A percentile compares a stretch with the other conserved stretches of the same genome.
phyloP scores from a whole-genome alignment of 2,888 invertebrate species.

The Panzeria rudis region DNA sequence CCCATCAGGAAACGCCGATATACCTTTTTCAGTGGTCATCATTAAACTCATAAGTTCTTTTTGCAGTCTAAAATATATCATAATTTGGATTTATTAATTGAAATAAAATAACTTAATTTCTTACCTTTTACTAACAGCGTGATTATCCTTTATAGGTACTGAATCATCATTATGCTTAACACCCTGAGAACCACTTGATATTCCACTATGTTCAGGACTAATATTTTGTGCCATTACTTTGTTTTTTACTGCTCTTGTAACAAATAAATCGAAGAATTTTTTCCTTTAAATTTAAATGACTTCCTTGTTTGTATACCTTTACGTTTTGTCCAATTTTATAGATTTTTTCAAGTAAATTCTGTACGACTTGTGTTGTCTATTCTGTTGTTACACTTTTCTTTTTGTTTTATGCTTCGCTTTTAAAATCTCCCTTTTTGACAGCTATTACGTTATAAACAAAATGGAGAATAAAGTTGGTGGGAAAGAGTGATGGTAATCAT shows the following conservation, averaged over 20 bases:
- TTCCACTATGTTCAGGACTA: slow-evolving; percentile 90
- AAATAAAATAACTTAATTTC: slow-evolving; percentile 75
- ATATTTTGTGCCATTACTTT: slow-evolving; percentile 92
- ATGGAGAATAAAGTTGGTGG: slow-evolving; percentile 72
- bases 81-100: slow-evolving; percentile 54
- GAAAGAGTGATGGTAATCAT: slow-evolving; percentile 12
- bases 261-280: not conserved
- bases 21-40: slow-evolving; percentile 95
- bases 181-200: slow-evolving; percentile 89
- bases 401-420: slow-evolving; percentile 51
- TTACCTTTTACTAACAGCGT: slow-evolving; percentile 95
- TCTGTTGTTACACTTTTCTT: slow-evolving; percentile 71
- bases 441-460: slow-evolving; percentile 76
- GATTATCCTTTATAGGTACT: slow-evolving; percentile 91
- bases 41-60: slow-evolving; percentile 95
- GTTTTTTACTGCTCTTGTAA: slow-evolving; percentile 6
- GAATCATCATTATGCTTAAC: slow-evolving; percentile 92
- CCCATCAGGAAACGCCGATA: slow-evolving; percentile 98
- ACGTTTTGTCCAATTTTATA: slow-evolving; percentile 57
- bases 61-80: slow-evolving; percentile 87
- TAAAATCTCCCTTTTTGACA: slow-evolving; percentile 75
- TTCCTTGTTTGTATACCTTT: slow-evolving; percentile 42
- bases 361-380: slow-evolving; percentile 58
- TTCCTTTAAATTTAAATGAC: not conserved
- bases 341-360: slow-evolving; percentile 69